A percentile compares a stretch with the other conserved stretches of the same genome.
These are phyloP conservation scores for Dascyllus trimaculatus DNA, from an alignment of 2,113 vertebrate genomes.

Conservation along the genomic window DNA sequence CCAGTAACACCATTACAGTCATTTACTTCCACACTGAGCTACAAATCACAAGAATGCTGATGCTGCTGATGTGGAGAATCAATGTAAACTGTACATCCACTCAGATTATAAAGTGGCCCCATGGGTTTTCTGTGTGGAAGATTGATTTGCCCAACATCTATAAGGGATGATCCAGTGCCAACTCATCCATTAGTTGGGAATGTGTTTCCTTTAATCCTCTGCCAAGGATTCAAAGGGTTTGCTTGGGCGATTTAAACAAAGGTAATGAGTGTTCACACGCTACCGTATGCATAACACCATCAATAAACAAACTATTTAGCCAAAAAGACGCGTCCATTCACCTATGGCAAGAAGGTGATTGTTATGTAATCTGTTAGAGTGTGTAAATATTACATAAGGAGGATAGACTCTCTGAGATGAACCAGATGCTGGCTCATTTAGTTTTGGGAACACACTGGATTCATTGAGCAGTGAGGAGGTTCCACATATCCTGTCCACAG, in stretches of 20 bases:
- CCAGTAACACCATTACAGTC: slow-evolving; percentile 6
- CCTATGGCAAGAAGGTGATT: slow-evolving; percentile 31
- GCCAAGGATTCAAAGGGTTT: slow-evolving; percentile 17
- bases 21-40: slow-evolving; percentile 4
- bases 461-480: slow-evolving; percentile 48
- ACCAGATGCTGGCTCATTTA: slow-evolving; percentile 64
- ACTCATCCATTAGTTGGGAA: slow-evolving; percentile 31
- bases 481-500: slow-evolving; percentile 32
- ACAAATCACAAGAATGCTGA: slow-evolving; percentile 24
- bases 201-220: slow-evolving; percentile 20
- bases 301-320: slow-evolving; percentile 22
- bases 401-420: slow-evolving; percentile 62
- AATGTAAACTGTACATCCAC: not conserved
- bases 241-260: slow-evolving; percentile 20
- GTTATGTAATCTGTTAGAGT: slow-evolving; percentile 54
- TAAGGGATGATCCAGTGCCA: slow-evolving; percentile 16
- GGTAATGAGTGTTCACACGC: slow-evolving; percentile 9
- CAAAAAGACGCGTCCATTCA: not conserved
- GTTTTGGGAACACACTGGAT: slow-evolving; percentile 52
- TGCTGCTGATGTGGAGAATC: slow-evolving; percentile 12
- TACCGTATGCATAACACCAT: not conserved
- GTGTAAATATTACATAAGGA: slow-evolving; percentile 67
- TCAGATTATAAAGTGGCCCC: slow-evolving; percentile 10
- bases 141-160: slow-evolving; percentile 32
- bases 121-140: not conserved